A percentile compares a stretch with the other conserved stretches of the same genome.
phyloP scores from a whole-genome alignment of 2,113 vertebrate species.

The Caranx melampygus region DNA sequence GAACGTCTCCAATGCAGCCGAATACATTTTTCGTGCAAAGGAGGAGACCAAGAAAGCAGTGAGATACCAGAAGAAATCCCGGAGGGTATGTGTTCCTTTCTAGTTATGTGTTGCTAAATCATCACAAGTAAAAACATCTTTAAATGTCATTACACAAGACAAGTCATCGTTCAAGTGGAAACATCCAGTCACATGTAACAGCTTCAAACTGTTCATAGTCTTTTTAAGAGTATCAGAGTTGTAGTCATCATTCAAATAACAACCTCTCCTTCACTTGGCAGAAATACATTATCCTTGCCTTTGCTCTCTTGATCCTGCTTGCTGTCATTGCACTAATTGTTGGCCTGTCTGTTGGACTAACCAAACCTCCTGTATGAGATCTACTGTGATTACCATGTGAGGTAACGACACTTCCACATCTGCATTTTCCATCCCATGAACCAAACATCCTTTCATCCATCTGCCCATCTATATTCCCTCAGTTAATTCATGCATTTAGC shows the following conservation, averaged over 20 bases:
- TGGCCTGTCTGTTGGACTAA: constrained; percentile 90
- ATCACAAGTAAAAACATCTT: not conserved
- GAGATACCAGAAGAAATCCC: constrained; percentile 92
- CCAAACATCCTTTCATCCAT: constrained; percentile 4
- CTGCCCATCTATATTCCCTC: not conserved
- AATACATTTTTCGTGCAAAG: constrained; percentile 91
- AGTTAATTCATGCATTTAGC: not conserved
- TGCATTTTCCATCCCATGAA: constrained; percentile 7
- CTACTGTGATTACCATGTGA: constrained; percentile 32
- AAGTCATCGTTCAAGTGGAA: not conserved
- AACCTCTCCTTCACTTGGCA: constrained; percentile 81
- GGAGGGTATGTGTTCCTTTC: constrained; percentile 84
- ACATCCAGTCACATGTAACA: not conserved
- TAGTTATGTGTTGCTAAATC: not conserved
- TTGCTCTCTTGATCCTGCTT: constrained; percentile 86
- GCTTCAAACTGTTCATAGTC: not conserved
- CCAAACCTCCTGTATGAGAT: constrained; percentile 79
- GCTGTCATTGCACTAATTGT: constrained; percentile 90
- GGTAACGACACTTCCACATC: constrained; percentile 62
- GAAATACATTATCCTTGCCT: constrained; percentile 91
- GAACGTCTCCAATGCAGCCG: constrained; percentile 88
- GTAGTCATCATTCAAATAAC: constrained; percentile 26
- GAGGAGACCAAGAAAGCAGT: constrained; percentile 95
- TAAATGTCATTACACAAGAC: not conserved
- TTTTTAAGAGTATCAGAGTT: not conserved